A percentile compares a stretch with the other conserved stretches of the same genome.
Conservation (phyloP, 30 jellyfish, hydroid and myxozoan genomes). For the Cassiopea xamachana region DNA sequence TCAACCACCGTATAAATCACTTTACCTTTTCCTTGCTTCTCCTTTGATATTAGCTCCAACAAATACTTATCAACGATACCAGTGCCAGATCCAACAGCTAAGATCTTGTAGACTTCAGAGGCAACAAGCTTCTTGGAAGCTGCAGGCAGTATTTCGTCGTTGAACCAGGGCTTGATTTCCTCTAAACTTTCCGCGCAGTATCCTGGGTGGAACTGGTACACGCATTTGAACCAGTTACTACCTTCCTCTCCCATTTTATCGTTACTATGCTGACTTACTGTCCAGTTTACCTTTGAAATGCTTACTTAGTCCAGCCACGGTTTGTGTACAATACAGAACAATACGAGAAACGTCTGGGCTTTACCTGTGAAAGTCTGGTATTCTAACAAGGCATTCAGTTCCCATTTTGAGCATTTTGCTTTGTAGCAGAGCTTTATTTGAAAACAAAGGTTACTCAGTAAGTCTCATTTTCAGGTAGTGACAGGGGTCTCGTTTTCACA, state of each 20-base stretch:
- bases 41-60: constrained; percentile 22
- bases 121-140: constrained; percentile 27
- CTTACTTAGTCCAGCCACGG: too few species aligned
- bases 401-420: too few species aligned
- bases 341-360: too few species aligned
- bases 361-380: too few species aligned
- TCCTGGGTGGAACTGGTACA: constrained; percentile 47
- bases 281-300: too few species aligned
- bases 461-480: too few species aligned
- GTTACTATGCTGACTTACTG: not conserved
- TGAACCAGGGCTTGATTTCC: constrained; percentile 33
- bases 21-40: not conserved
- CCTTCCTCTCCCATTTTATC: constrained; percentile 8
- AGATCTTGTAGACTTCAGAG: constrained; percentile 7
- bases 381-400: too few species aligned
- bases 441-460: too few species aligned
- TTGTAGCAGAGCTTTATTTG: too few species aligned
- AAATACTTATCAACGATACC: constrained; percentile 39
- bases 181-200: constrained; percentile 27
- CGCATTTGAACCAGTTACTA: constrained; percentile 28
- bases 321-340: too few species aligned
- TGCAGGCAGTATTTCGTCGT: constrained; percentile 20
- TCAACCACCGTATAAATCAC: constrained; percentile 38
- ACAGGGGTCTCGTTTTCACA: too few species aligned
- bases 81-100: constrained; percentile 59